phyloP scores from a whole-genome alignment of 2,113 vertebrate species.

The Neopipo cinnamomea region DNA sequence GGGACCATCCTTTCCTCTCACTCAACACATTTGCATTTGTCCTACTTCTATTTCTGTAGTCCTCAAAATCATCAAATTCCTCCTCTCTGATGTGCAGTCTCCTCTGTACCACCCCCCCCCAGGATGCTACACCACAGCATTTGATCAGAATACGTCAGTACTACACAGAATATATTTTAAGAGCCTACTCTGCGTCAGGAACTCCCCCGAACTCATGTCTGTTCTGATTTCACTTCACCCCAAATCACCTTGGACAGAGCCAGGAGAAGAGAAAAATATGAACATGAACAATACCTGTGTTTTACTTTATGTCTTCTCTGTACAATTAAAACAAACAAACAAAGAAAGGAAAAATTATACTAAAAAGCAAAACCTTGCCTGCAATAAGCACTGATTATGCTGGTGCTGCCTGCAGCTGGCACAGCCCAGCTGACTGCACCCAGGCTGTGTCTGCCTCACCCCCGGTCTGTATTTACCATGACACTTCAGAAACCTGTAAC shows the following conservation, averaged over 20 bases:
- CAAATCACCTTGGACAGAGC: background rate
- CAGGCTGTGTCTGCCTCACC: background rate
- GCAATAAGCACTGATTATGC: accelerated
- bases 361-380: background rate
- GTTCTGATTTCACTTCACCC: background rate
- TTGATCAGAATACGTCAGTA: background rate
- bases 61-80: background rate
- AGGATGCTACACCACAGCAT: background rate
- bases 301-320: background rate
- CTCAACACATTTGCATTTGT: background rate
- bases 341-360: background rate
- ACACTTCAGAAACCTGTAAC: background rate
- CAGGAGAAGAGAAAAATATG: background rate
- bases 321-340: background rate
- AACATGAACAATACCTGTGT: background rate
- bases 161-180: background rate
- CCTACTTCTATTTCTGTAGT: background rate
- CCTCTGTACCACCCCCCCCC: background rate
- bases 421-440: background rate
- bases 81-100: background rate
- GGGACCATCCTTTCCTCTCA: background rate
- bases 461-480: background rate
- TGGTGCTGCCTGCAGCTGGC: background rate
- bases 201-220: background rate
- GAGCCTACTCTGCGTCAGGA: background rate